Conservation (phyloP, 2,113 vertebrate genomes). For the Dendrocopos noguchii region DNA sequence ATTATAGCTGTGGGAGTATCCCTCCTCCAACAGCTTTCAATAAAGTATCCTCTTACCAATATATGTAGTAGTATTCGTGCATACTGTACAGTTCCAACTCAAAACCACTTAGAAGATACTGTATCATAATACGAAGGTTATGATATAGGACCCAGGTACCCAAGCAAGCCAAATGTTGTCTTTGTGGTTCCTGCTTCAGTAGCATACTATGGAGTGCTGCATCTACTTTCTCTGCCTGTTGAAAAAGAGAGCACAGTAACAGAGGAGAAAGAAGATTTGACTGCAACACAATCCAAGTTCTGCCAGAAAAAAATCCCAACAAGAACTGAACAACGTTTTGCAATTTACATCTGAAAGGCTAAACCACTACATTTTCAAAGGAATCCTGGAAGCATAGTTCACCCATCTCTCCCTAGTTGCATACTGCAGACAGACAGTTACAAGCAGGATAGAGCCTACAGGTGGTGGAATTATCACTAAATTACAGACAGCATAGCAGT, state of each 20-base stretch:
- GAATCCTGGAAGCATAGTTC: neutral
- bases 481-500: neutral
- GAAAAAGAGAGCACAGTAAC: neutral
- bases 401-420: neutral
- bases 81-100: slow-evolving; percentile 98
- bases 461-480: neutral
- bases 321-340: neutral
- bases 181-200: slow-evolving; percentile 95
- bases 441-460: neutral
- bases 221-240: slow-evolving; percentile 96
- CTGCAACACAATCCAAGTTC: neutral
- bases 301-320: neutral
- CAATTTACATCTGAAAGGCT: neutral
- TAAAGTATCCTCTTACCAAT: slow-evolving; percentile 84
- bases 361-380: neutral
- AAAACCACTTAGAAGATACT: slow-evolving; percentile 98
- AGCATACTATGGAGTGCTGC: slow-evolving; percentile 95
- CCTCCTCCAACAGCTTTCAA: neutral
- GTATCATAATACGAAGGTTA: slow-evolving; percentile 98
- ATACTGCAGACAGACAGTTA: neutral
- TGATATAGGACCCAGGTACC: slow-evolving; percentile 99
- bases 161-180: slow-evolving; percentile 95
- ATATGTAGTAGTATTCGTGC: slow-evolving; percentile 99
- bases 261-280: neutral
- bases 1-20: neutral